Evolutionary conservation across 2,888 invertebrate species (phyloP).

Genomic region (Scaptomyza polygonia): DNA sequence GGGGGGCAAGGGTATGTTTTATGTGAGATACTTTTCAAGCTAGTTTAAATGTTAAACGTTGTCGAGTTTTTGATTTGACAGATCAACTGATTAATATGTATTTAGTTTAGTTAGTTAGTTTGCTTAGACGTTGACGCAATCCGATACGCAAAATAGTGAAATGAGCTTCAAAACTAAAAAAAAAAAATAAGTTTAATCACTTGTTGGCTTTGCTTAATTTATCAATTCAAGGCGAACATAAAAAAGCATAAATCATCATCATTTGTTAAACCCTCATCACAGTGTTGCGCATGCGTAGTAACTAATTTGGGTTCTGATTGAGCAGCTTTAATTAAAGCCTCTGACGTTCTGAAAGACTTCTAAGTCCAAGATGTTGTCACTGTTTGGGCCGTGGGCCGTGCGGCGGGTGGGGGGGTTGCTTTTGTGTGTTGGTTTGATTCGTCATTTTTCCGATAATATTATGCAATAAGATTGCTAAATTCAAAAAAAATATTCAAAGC

Average conservation of each 20-base stretch:
- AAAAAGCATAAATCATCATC: background rate
- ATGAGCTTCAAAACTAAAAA: too few relatives aligned
- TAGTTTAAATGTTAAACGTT: constrained; percentile 39
- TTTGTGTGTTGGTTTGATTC: constrained; percentile 10
- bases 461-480: constrained; percentile 51
- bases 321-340: background rate
- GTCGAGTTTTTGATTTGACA: constrained; percentile 52
- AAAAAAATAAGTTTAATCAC: too few relatives aligned
- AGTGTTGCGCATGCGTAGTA: constrained; percentile 24
- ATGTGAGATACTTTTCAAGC: constrained; percentile 2
- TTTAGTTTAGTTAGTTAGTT: constrained; percentile 1
- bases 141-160: background rate
- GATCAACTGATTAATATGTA: constrained; percentile 22
- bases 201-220: background rate
- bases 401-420: constrained; percentile 12
- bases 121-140: background rate
- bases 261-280: background rate
- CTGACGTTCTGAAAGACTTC: constrained; percentile 8
- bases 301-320: background rate
- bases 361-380: constrained; percentile 5
- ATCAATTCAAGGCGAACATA: background rate
- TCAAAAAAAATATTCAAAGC: constrained; percentile 34
- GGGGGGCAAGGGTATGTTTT: constrained; percentile 1
- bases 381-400: constrained; percentile 1
- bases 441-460: constrained; percentile 41